phyloP scores from a whole-genome alignment of 2,888 invertebrate genomes.

The Tridacna crocea region DNA sequence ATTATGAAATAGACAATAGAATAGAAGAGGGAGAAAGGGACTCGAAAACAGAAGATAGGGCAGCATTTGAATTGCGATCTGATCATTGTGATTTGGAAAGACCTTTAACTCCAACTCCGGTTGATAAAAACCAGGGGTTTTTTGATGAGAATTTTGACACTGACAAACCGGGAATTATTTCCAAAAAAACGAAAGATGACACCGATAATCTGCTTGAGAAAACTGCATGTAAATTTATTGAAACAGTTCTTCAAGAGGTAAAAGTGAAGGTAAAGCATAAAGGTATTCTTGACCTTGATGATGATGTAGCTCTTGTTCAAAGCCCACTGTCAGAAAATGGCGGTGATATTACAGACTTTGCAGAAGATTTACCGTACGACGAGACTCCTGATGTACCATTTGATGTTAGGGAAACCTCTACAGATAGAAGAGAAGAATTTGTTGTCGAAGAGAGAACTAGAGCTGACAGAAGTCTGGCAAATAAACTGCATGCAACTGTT shows the following conservation, averaged over 20 bases:
- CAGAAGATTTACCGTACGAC: slow-evolving; percentile 57
- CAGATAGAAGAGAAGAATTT: slow-evolving; percentile 41
- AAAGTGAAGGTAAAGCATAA: slow-evolving; percentile 71
- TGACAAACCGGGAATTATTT: slow-evolving; percentile 40
- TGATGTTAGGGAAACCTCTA: slow-evolving; percentile 18
- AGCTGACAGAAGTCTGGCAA: not conserved
- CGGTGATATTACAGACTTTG: slow-evolving; percentile 58
- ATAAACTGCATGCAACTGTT: not conserved
- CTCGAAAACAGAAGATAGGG: slow-evolving; percentile 51
- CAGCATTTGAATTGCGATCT: slow-evolving; percentile 63
- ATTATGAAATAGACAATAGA: slow-evolving; percentile 52
- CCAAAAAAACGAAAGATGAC: slow-evolving; percentile 14
- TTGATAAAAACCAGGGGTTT: slow-evolving; percentile 75
- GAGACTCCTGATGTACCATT: slow-evolving; percentile 19
- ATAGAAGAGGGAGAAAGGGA: slow-evolving; percentile 46
- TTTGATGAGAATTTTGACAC: slow-evolving; percentile 60
- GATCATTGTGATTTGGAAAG: slow-evolving; percentile 86
- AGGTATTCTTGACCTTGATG: slow-evolving; percentile 58
- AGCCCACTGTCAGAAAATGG: slow-evolving; percentile 63
- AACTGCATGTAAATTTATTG: slow-evolving; percentile 79
- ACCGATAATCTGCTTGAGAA: slow-evolving; percentile 66
- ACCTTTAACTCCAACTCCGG: slow-evolving; percentile 85
- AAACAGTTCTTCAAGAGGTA: slow-evolving; percentile 79
- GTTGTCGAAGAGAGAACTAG: slow-evolving; percentile 3
- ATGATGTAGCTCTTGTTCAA: slow-evolving; percentile 55